Evolutionary conservation across 1,140 invertebrate genomes (phyloP).

Genomic region (Bombyx mandarina): DNA sequence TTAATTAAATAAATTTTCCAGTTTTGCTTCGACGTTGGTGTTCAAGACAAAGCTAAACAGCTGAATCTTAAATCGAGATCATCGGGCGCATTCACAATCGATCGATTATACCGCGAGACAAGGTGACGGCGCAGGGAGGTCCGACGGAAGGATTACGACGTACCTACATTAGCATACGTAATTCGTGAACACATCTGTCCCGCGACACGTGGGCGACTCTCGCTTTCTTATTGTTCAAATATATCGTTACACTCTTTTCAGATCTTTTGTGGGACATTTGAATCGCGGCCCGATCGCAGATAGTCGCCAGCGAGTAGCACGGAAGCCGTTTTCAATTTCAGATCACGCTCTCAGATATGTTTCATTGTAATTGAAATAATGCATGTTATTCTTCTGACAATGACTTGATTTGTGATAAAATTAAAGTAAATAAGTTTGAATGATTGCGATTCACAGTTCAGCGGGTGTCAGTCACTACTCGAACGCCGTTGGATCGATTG

Average conservation of each 20-base stretch:
- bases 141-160: constrained; percentile 43
- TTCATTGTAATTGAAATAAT: constrained; percentile 11
- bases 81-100: constrained; percentile 33
- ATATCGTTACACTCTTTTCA: constrained; percentile 17
- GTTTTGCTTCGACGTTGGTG: too few relatives aligned
- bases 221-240: constrained; percentile 20
- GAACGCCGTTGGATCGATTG: constrained; percentile 17
- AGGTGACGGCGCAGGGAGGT: constrained; percentile 32
- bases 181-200: constrained; percentile 42
- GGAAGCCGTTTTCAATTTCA: constrained; percentile 4
- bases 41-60: constrained; percentile 16
- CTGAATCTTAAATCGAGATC: constrained; percentile 8
- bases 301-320: constrained; percentile 1
- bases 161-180: constrained; percentile 37
- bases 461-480: not conserved
- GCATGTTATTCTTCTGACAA: constrained; percentile 1
- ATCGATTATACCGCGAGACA: constrained; percentile 43
- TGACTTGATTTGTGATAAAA: not conserved
- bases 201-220: constrained; percentile 31
- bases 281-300: constrained; percentile 6
- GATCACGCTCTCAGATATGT: constrained; percentile 17
- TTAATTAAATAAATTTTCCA: too few relatives aligned
- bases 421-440: not conserved
- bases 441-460: not conserved
- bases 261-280: constrained; percentile 7